Conservation (phyloP, 1,140 invertebrate genomes). For the Philaenus spumarius region DNA sequence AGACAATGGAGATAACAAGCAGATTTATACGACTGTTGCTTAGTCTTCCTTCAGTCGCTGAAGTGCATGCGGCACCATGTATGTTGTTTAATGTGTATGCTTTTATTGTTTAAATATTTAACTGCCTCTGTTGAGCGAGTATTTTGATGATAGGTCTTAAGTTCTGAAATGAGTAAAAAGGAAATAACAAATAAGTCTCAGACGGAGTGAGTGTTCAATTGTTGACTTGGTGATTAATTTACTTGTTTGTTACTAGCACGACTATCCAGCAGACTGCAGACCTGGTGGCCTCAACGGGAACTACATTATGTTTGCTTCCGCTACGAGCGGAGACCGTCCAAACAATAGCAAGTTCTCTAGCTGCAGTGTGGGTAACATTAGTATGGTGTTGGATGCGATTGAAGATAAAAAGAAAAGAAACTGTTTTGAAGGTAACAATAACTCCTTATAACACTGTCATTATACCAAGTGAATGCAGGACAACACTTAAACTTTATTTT, state of each 20-base stretch:
- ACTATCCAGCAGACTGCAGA: slow-evolving; percentile 87
- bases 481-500: not conserved
- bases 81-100: no score
- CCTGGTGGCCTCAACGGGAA: slow-evolving; percentile 85
- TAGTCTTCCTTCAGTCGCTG: no score
- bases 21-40: no score
- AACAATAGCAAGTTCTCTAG: slow-evolving; percentile 94
- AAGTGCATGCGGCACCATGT: no score
- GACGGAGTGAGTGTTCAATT: no score
- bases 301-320: slow-evolving; percentile 97
- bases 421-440: slow-evolving; percentile 71
- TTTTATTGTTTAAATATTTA: no score
- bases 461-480: not conserved
- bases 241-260: slow-evolving; percentile 58
- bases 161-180: no score
- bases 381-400: slow-evolving; percentile 86
- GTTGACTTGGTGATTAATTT: no score
- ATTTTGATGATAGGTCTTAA: no score
- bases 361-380: slow-evolving; percentile 94
- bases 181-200: no score
- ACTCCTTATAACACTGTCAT: not conserved
- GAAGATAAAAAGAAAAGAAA: slow-evolving; percentile 88
- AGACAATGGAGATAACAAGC: no score
- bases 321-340: slow-evolving; percentile 85
- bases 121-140: no score